phyloP scores from a whole-genome alignment of 2,113 vertebrate genomes.

The Bubo blakistoni region DNA sequence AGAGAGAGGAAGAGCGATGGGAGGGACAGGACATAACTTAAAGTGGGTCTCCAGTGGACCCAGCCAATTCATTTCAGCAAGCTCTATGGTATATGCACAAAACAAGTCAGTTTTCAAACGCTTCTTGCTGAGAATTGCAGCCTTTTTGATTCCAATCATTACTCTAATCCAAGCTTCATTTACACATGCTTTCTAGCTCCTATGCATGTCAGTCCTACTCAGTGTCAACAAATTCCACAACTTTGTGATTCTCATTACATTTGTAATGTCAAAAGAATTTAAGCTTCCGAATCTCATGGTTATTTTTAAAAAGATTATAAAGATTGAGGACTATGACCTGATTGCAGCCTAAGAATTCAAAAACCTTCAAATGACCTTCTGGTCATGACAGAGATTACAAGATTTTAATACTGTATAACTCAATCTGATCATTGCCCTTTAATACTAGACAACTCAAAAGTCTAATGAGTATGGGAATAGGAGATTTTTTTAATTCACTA shows the following conservation, averaged over 20 bases:
- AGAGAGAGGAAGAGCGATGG: background rate
- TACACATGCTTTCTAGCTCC: background rate
- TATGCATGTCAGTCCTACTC: background rate
- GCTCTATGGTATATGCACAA: background rate
- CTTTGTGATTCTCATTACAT: background rate
- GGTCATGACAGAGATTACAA: background rate
- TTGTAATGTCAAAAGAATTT: background rate
- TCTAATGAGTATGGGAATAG: background rate
- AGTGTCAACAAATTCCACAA: background rate
- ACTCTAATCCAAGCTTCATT: background rate
- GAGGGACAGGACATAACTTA: background rate
- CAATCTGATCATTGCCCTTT: background rate
- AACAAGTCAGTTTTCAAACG: background rate
- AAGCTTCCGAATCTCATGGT: background rate
- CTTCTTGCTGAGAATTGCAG: background rate
- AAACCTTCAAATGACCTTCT: background rate
- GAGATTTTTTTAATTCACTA: background rate
- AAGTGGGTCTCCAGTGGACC: background rate
- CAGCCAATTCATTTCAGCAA: background rate
- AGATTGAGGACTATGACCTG: background rate
- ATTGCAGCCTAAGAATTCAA: background rate
- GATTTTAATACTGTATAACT: background rate
- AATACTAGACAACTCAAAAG: background rate
- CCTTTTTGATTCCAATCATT: background rate
- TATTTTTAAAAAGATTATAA: background rate